Evolutionary conservation across 2,797 vertebrate species (phyloP), one percentile per base, ranked within the genome.

Genomic region (Octomys mimax): DNA sequence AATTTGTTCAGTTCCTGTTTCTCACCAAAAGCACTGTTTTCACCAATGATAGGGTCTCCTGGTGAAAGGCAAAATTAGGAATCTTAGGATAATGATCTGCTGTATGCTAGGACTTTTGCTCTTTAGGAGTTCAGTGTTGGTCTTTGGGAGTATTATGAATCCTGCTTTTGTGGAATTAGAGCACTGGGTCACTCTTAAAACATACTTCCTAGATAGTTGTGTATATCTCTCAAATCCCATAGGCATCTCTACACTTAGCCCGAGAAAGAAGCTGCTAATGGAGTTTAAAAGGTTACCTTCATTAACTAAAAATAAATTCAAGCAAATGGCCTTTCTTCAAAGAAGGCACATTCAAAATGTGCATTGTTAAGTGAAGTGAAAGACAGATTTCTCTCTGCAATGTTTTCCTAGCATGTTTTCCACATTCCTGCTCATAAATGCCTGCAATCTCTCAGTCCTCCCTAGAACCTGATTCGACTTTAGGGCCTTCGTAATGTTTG

Each of bases 261-360:
- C 89, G 87, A 95, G 93, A 93, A 96, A 89, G 78, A 93, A 96
- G 54, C 93, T 95, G 92, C 95, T 97, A 98, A 98, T 97, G 96
- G 97, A 96, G 94, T 97, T 97, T 96, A 96, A 98, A 97, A 96
- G 96, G 96, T 96, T 97, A 95, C 79, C 64, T 94, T 97, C 97
- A 96, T 97, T 97, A 97, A 96, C 94, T 92, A 92, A 96, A 97
- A 97, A 96, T 95, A 98, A 95, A 97, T 96, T 93, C 61, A 96
- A 91, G 70, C 36, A 33, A 95, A 93, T 85, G 92, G 94, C 78
- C 94, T 96, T 92, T 61, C 64, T 97, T 96, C 95, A 87, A 77
- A 96, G 87, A 87, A 92, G 59, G 68, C 79, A 16, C n/a, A 39
- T 83, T 96, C 12, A 79, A 10, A 93, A 96, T 73, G 92, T 82